A percentile compares a stretch with the other conserved stretches of the same genome.
Conservation (phyloP, 2,888 invertebrate species). For the Salticus scenicus region DNA sequence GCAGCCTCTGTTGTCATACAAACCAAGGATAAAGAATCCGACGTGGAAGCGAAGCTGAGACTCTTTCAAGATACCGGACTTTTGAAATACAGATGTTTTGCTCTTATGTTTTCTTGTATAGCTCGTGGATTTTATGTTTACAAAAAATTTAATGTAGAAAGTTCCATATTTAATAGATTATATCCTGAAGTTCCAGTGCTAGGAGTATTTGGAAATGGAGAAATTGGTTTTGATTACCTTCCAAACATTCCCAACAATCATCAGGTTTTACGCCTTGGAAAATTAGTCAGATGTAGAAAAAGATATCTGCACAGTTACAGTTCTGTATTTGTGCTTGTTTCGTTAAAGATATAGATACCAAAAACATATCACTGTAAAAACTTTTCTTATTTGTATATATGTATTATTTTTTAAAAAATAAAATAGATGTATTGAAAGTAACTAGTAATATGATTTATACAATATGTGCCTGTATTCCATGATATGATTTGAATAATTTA, state of each 20-base stretch:
- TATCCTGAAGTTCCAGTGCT: conserved; percentile 77
- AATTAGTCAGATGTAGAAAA: neutral
- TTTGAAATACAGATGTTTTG: conserved; percentile 73
- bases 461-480: too few species aligned
- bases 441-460: too few species aligned
- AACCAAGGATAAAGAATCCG: conserved; percentile 58
- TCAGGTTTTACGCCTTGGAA: neutral
- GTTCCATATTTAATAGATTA: conserved; percentile 75
- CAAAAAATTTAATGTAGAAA: conserved; percentile 75
- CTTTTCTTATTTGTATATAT: too few species aligned
- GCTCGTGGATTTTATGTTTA: conserved; percentile 75
- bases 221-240: conserved; percentile 75
- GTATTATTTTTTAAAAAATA: too few species aligned
- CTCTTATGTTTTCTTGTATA: conserved; percentile 77
- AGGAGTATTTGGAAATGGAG: conserved; percentile 78
- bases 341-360: conserved; percentile 13
- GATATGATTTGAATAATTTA: too few species aligned
- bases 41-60: conserved; percentile 69
- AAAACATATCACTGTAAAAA: too few species aligned
- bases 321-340: conserved; percentile 57
- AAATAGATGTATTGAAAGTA: too few species aligned
- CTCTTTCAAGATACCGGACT: conserved; percentile 70
- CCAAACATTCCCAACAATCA: conserved; percentile 56
- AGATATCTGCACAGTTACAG: conserved; percentile 35
- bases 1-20: conserved; percentile 73